phyloP scores from a whole-genome alignment of 2,797 vertebrate species.

The Miichthys miiuy region DNA sequence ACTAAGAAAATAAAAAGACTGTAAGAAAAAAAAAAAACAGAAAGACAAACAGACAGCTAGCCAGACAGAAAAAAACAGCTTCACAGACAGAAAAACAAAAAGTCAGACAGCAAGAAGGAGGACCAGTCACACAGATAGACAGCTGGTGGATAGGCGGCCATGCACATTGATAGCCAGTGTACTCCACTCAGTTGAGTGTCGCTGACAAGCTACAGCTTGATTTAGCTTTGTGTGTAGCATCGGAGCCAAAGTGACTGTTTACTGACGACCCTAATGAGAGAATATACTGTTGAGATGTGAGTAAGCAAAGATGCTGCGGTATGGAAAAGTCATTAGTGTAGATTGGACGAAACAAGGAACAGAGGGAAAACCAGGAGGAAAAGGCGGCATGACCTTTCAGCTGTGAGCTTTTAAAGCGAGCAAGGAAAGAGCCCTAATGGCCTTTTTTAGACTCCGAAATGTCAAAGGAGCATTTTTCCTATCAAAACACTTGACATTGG shows the following conservation, averaged over 20 bases:
- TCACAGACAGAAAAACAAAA: conserved; percentile 43
- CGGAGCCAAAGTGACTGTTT: conserved; percentile 67
- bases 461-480: conserved; percentile 69
- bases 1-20: conserved; percentile 5
- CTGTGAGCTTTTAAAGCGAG: conserved; percentile 59
- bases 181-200: conserved; percentile 56
- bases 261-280: conserved; percentile 68
- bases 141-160: conserved; percentile 25
- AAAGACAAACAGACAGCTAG: conserved; percentile 27
- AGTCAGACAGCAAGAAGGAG: conserved; percentile 24
- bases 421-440: conserved; percentile 61
- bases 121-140: conserved; percentile 30
- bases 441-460: conserved; percentile 65
- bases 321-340: conserved; percentile 75
- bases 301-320: conserved; percentile 69
- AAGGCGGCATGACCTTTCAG: conserved; percentile 66
- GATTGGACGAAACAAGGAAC: conserved; percentile 58
- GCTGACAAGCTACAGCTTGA: conserved; percentile 71
- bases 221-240: conserved; percentile 39
- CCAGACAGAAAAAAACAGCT: conserved; percentile 32
- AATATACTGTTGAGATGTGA: conserved; percentile 70
- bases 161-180: conserved; percentile 32
- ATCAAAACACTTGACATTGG: conserved; percentile 67
- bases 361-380: conserved; percentile 56
- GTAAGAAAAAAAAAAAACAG: not conserved